Base-by-base conservation (phyloP, 2,888 invertebrate species). In the Tipula helvola region DNA sequence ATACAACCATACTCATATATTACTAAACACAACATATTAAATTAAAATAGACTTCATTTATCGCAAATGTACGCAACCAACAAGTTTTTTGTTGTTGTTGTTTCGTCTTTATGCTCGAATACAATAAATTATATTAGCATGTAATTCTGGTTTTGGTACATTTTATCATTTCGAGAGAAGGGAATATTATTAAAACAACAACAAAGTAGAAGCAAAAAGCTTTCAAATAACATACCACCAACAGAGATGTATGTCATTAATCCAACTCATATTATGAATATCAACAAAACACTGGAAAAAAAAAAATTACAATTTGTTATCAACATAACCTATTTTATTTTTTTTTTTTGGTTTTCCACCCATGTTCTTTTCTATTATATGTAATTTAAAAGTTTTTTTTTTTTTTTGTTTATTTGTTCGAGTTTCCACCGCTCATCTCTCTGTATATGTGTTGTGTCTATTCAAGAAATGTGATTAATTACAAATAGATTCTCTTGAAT, bases 191-290 rank as follows among this genome's bases (percentile, higher is more conserved):
- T 16, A n/a, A 16, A 52, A 28, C 28, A 71, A 18, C 71, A 71
- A 71, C 16, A 28, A 71, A 71, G 71, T 10, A 28, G 1, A 28
- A 28, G 71, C 28, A 71, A 28, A 52, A 71, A 71, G 71, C 71
- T 71, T 71, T 71, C 71, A 71, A 71, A 71, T 71, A 71, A 71
- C 71, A 71, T 71, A 71, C 71, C 71, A 71, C 71, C 71, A 71
- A 71, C 71, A 71, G 71, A 71, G 71, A 71, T 71, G 71, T 71
- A 71, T 71, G 71, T 71, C 71, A 71, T 71, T 71, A 71, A 71
- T 71, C 28, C 71, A 71, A 71, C 71, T 71, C 71, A 71, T 71
- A 71, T 71, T 71, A 71, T 71, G 71, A 71, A 71, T 71, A 71
- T 28, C 28, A 71, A 71, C 71, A 71, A 71, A 71, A 71, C 28